Base-by-base conservation (phyloP, 2,888 invertebrate species). In the Odontocolon sp. region DNA sequence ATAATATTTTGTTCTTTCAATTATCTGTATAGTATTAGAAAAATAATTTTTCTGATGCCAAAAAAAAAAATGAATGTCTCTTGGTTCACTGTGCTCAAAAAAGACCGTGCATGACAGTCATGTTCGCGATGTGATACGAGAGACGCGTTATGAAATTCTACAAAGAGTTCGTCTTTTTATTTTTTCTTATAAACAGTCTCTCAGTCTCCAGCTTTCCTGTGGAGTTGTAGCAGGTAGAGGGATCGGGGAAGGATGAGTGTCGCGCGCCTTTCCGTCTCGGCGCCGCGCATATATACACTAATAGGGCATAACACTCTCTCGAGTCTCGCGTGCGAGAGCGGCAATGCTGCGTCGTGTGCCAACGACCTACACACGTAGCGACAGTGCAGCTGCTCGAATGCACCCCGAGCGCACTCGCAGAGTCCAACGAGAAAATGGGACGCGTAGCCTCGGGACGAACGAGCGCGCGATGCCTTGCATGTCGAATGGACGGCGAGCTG, bases 281-380 rank as follows among this genome's bases (percentile, higher is more conserved):
- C 63, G 50, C 56, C 68, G 40, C 56, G 47, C 31, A 57, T 36
- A n/a, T n/a, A n/a, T n/a, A 31, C 47, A 61, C 64, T 70, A 75
- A 76, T 76, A 61, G 70, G 52, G 38, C 66, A 45, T 70, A 61
- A 66, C 66, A 70, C 66, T 70, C 76, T 47, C 76, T 66, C 36
- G 42, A 54, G 75, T 40, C 69, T 76, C 66, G 36, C 33, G n/a
- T n/a, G n/a, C n/a, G n/a, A n/a, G n/a, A n/a, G n/a, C n/a, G n/a
- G n/a, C n/a, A n/a, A n/a, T n/a, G n/a, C n/a, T 52, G 63, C 50
- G 63, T 56, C 69, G 68, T 64, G 38, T 70, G 47, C 54, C 66
- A 66, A 61, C 70, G 70, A 76, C 45, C 66, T 71, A 70, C 61
- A 33, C 28, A 47, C 45, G 16, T 21, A 63, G 21, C 63, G 40